These are phyloP conservation scores for Dolichallabes microphthalmus DNA, from an alignment of 2,113 vertebrate genomes.

Conservation along the genomic window DNA sequence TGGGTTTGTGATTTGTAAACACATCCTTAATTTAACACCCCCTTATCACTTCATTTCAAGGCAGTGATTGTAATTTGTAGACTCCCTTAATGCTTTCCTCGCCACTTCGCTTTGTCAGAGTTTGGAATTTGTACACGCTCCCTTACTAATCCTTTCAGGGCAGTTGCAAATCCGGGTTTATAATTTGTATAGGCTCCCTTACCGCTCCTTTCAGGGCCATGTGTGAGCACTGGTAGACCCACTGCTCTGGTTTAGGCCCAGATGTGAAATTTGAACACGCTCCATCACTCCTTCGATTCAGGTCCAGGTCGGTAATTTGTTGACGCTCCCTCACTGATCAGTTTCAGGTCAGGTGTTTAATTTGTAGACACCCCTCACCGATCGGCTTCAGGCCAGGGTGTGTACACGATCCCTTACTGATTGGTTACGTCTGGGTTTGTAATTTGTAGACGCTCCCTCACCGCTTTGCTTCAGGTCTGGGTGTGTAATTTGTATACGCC, in stretches of 20 bases:
- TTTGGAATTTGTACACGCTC: background rate
- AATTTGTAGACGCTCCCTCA: background rate
- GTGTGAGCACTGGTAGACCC: background rate
- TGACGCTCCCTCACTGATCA: background rate
- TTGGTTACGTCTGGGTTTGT: background rate
- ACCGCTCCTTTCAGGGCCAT: background rate
- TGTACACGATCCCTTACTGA: background rate
- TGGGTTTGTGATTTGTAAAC: background rate
- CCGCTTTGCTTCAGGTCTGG: accelerated
- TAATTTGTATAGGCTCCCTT: background rate
- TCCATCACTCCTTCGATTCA: background rate
- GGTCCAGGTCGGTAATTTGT: too few relatives aligned
- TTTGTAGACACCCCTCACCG: background rate
- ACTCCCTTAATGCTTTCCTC: background rate
- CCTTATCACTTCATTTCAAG: background rate
- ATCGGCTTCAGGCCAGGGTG: background rate
- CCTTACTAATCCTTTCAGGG: background rate
- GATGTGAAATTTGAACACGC: background rate
- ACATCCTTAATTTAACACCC: background rate
- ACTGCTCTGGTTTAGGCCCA: background rate
- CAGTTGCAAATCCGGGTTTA: too few relatives aligned
- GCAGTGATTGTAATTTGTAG: background rate
- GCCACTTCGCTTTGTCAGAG: background rate
- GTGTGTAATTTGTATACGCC: background rate
- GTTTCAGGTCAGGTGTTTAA: background rate